phyloP scores from a whole-genome alignment of 2,888 invertebrate species.

The Halocaridina rubra region DNA sequence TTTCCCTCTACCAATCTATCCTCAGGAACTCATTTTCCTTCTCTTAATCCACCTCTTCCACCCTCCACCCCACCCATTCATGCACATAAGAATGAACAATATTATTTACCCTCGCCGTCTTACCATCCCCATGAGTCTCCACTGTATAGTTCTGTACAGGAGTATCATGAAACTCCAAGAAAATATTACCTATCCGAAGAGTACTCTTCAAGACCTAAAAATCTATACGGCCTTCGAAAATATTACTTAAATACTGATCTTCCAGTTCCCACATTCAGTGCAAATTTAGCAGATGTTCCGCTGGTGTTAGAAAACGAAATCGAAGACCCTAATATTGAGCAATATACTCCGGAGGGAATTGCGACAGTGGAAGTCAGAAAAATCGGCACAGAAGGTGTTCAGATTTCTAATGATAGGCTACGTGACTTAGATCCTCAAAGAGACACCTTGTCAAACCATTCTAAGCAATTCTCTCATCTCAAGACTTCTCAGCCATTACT shows the following conservation, averaged over 20 bases:
- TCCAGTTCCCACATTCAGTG: background rate
- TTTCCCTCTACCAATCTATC: background rate
- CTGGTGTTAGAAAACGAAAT: background rate
- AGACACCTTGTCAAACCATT: background rate
- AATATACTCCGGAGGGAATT: background rate
- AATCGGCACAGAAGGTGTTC: background rate
- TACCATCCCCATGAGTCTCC: background rate
- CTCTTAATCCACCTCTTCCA: background rate
- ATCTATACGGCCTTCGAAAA: background rate
- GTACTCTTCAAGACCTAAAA: background rate
- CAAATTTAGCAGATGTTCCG: background rate
- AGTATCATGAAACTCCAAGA: background rate
- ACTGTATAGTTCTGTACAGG: background rate
- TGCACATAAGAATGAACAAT: background rate
- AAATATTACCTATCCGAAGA: background rate
- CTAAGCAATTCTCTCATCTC: background rate
- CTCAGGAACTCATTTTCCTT: background rate
- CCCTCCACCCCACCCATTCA: background rate
- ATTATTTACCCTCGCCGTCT: background rate
- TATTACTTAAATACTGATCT: background rate
- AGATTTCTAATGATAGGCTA: too few relatives aligned
- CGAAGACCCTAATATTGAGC: too few relatives aligned
- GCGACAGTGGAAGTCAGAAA: background rate
- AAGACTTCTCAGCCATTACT: background rate
- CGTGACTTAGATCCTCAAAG: too few relatives aligned